phyloP scores from a whole-genome alignment of 2,113 vertebrate genomes.

The Sterrhoptilus dennistouni region DNA sequence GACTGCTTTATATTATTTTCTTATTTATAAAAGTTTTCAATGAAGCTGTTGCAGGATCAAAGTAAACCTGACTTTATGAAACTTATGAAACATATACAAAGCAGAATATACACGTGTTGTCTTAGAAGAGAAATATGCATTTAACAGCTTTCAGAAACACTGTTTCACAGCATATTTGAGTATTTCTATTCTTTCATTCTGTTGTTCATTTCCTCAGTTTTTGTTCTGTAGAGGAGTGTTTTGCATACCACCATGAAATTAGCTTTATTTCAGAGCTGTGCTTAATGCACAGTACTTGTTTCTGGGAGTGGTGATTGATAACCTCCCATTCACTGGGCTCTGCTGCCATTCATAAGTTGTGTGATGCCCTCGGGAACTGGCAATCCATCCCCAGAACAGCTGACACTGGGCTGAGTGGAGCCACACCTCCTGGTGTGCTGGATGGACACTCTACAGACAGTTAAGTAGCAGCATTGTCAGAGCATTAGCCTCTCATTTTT shows the following conservation, averaged over 20 bases:
- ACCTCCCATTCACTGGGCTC: background rate
- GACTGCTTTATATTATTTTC: background rate
- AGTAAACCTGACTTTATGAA: background rate
- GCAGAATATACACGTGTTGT: background rate
- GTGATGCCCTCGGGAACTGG: rapidly evolving
- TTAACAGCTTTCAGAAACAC: background rate
- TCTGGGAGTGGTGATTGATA: background rate
- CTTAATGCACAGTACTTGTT: background rate
- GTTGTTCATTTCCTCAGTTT: background rate
- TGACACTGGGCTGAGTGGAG: background rate
- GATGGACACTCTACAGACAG: rapidly evolving
- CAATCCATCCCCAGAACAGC: background rate
- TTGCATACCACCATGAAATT: background rate
- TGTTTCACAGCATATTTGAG: background rate
- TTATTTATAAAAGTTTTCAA: background rate
- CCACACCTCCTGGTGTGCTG: background rate
- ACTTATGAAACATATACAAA: background rate
- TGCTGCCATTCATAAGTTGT: background rate
- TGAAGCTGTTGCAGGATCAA: background rate
- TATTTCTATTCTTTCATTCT: background rate
- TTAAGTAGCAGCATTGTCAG: background rate
- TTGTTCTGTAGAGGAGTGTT: background rate
- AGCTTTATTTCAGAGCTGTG: background rate
- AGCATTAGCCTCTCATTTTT: background rate
- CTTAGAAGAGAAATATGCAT: background rate